Percentiles rank a stretch among this genome's conserved stretches.
These are phyloP conservation scores for Porites cylindrica DNA, from an alignment of 92 coral and sea anemone species.

Conservation along the genomic window DNA sequence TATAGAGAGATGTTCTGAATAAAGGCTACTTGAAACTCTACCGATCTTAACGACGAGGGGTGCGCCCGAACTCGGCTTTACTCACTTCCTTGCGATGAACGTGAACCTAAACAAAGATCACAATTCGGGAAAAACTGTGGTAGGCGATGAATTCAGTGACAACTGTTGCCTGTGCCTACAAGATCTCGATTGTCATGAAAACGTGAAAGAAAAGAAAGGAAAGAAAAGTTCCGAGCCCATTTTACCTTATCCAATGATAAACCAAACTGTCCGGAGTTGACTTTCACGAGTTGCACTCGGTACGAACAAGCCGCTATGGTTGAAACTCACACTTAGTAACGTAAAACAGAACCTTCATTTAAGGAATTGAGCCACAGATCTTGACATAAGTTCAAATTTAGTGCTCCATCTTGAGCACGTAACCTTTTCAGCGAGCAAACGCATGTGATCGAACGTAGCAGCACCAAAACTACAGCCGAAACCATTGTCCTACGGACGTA, in stretches of 20 bases:
- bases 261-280: constrained; percentile 22
- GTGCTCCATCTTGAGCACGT: neutral
- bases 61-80: constrained; percentile 49
- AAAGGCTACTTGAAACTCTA: neutral
- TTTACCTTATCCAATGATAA: constrained; percentile 6
- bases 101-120: constrained; percentile 42
- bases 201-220: neutral
- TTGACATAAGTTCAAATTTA: neutral
- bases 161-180: neutral
- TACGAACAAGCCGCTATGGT: constrained; percentile 11
- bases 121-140: neutral
- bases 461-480: constrained; percentile 44
- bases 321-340: neutral
- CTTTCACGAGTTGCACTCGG: constrained; percentile 30
- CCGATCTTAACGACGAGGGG: constrained; percentile 36
- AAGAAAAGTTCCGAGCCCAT: constrained; percentile 7
- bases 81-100: constrained; percentile 44
- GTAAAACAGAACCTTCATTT: no score
- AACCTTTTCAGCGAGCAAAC: constrained; percentile 10
- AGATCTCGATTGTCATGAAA: neutral
- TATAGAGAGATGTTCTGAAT: neutral
- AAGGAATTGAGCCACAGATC: constrained; percentile 4
- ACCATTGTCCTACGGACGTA: constrained; percentile 52
- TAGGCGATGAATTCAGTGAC: neutral
- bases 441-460: constrained; percentile 57